Evolutionary conservation across 2,888 invertebrate genomes (phyloP).

Genomic region (Oscheius sp.): DNA sequence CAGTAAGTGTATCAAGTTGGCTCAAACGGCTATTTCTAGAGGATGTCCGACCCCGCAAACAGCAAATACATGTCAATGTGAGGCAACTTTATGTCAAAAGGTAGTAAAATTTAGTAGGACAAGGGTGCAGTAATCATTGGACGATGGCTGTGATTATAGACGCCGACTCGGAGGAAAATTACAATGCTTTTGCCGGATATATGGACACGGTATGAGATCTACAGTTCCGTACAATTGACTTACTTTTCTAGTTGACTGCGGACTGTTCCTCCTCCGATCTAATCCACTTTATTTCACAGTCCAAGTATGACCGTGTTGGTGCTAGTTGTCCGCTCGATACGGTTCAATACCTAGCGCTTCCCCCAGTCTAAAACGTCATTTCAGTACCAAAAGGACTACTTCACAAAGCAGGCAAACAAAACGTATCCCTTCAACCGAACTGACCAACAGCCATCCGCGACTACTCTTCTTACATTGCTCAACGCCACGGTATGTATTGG

Average conservation of each 20-base stretch:
- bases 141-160: background rate
- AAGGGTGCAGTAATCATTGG: constrained; percentile 3
- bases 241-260: too few species aligned
- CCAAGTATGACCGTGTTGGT: too few species aligned
- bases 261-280: too few species aligned
- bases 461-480: background rate
- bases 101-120: background rate
- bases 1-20: too few species aligned
- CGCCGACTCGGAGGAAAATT: too few species aligned
- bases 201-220: too few species aligned
- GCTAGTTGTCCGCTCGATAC: background rate
- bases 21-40: background rate
- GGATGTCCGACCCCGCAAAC: background rate
- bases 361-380: background rate
- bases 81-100: background rate
- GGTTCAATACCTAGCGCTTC: background rate
- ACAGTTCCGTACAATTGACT: too few species aligned
- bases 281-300: too few species aligned
- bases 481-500: background rate
- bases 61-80: constrained; percentile 5
- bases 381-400: background rate
- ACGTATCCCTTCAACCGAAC: background rate
- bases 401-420: background rate
- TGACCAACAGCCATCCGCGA: background rate
- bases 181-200: too few species aligned